Evolutionary conservation across 1,140 invertebrate genomes (phyloP), one percentile per base, ranked within the genome.

Genomic region (Leptinotarsa undecemlineata): DNA sequence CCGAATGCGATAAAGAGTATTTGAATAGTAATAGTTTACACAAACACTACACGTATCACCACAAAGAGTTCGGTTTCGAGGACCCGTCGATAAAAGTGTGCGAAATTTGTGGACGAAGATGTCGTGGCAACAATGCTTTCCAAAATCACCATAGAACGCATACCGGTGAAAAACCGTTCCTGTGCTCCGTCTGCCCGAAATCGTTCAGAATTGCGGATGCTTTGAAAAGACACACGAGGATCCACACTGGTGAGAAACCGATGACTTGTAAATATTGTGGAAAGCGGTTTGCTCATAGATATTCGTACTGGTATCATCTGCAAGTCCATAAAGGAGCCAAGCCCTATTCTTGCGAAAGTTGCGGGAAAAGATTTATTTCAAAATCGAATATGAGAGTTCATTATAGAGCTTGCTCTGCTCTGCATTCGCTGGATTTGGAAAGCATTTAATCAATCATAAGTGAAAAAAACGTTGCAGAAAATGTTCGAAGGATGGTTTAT

Each of bases 221-320:
- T 1, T 26, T 83, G 23, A 77, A 80, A 33, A 79, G 78, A 64
- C 82, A 83, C 68, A 77, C 77, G 60, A 71, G 78, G 5, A 68
- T 77, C 21, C 81, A 82, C 75, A 82, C 79, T 1, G 79, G 79
- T 6, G 80, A 84, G 51, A 78, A 76, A 71, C 79, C 80, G 2
- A 77, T 73, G 61, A 6, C 51, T n/a, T 83, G 81, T 73, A 48
- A 75, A 0, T 47, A 79, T 61, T 83, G 81, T 69, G 33, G 62
- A 6, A 82, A 68, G 64, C 68, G 71, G 15, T 62, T 26, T 47
- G 42, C 23, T 13, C 66, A 68, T 68, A 33, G 33, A 17, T 68
- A 14, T 47, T 14, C 23, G 11, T 68, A 42, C 5, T 42, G n/a
- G n/a, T 42, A 42, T 21, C 68, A 42, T 74, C 6, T 68, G 15